A percentile compares a stretch with the other conserved stretches of the same genome.
Conservation (phyloP, 2,797 vertebrate species). For the Phrynocephalus forsythii region DNA sequence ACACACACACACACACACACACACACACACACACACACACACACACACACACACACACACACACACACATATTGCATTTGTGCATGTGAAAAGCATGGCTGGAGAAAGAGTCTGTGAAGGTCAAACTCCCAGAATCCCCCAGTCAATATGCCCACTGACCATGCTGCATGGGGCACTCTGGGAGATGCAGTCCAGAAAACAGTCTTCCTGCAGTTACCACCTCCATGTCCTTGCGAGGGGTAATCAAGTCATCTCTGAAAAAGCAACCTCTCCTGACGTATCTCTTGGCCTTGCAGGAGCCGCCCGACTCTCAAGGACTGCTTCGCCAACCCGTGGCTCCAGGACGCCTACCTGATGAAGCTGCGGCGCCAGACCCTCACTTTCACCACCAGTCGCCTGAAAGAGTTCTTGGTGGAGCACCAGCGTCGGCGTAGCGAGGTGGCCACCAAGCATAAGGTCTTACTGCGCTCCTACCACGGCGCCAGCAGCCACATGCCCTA, state of each 20-base stretch:
- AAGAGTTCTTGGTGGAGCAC: constrained; percentile 96
- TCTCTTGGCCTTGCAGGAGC: constrained; percentile 80
- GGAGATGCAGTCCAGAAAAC: neutral
- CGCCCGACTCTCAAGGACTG: constrained; percentile 95
- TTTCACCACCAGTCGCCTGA: constrained; percentile 95
- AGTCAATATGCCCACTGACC: neutral
- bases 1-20: neutral
- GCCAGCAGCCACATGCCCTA: constrained; percentile 80
- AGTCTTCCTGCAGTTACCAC: neutral
- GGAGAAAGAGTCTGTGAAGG: too few species aligned
- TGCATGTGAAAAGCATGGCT: too few species aligned
- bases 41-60: neutral
- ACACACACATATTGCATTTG: neutral
- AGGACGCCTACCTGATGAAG: constrained; percentile 97
- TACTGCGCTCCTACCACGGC: constrained; percentile 94
- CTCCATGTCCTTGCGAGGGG: neutral
- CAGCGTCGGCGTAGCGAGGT: constrained; percentile 83
- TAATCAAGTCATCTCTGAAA: neutral
- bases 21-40: neutral
- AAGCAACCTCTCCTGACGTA: neutral
- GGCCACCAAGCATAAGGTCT: constrained; percentile 96
- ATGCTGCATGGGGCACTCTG: neutral
- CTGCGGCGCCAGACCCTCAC: constrained; percentile 95
- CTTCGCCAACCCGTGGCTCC: constrained; percentile 94
- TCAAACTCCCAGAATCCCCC: neutral